Conservation (phyloP, 2,888 invertebrate genomes). For the Isotomurus palustris region DNA sequence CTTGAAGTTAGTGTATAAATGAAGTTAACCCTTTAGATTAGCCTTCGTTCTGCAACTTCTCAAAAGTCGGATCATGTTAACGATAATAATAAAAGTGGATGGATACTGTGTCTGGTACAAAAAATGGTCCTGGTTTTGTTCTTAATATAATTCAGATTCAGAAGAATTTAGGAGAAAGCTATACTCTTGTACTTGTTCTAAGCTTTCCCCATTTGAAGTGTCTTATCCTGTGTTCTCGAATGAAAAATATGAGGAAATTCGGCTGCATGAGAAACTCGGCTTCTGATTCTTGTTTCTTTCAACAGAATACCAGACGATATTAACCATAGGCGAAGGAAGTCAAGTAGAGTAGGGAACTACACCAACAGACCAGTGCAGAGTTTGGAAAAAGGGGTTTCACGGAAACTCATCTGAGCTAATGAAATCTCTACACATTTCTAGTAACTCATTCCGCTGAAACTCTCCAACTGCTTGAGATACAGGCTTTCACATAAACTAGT, state of each 20-base stretch:
- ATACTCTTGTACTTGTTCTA: background rate
- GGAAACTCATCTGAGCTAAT: slow-evolving; percentile 1
- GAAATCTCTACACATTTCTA: background rate
- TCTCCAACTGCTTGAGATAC: slow-evolving; percentile 1
- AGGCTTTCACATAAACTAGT: background rate
- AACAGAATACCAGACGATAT: too few relatives aligned
- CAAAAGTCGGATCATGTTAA: slow-evolving; percentile 10
- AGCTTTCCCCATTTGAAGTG: too few relatives aligned
- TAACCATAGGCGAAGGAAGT: background rate
- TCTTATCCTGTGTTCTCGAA: too few relatives aligned
- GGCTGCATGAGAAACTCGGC: too few relatives aligned
- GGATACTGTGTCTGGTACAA: slow-evolving; percentile 1
- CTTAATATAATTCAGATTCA: background rate
- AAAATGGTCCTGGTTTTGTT: background rate
- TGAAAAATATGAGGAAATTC: too few relatives aligned
- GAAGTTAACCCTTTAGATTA: slow-evolving; percentile 12
- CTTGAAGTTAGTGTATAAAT: too few relatives aligned
- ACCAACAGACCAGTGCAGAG: background rate
- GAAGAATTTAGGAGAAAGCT: background rate
- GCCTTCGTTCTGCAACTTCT: slow-evolving; percentile 8
- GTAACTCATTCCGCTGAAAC: background rate
- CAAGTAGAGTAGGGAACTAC: background rate
- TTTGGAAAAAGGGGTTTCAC: background rate
- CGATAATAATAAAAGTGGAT: slow-evolving; percentile 9
- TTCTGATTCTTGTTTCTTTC: too few relatives aligned